Base-by-base conservation (phyloP, 2,888 invertebrate genomes). In the Geotrupes spiniger region DNA sequence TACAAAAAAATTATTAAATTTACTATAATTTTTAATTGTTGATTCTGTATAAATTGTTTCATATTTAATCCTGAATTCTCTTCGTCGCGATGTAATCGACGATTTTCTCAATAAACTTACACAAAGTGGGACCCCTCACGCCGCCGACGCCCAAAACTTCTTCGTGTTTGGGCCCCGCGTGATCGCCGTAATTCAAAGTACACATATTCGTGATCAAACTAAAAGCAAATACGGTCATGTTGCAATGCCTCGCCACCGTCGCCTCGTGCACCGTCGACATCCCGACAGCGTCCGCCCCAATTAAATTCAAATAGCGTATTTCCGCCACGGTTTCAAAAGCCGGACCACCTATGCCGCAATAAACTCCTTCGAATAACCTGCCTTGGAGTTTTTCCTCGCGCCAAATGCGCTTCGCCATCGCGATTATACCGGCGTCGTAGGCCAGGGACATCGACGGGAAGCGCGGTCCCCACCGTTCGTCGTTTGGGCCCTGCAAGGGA, bases 321-420 rank as follows among this genome's bases (percentile, higher is more conserved):
- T 99, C 98, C 0, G 97, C 93, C 0, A 96, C 91, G 0, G 97
- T 96, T 74, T 99, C 98, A 68, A 87, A 99, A 71, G 89, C 91
- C 0, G 98, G 98, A 0, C 98, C 98, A 1, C 92, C 93, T 10
- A 94, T 78, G 72, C 95, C 93, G 0, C 91, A 87, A 75, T 98
- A 99, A 5, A 98, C 92, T 1, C 98, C 99, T 65, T 93, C 90
- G 49, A 84, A 85, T 1, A 93, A 74, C 51, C 84, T 83, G 51
- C 86, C 76, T 5, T 78, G 78, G 15, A 92, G 82, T 2, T 84
- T 85, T 31, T 60, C 47, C 5, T 53, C 42, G 2, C 37, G 78
- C 6, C 85, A 85, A 10, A 90, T 73, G 71, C 83, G 74, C 58
- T 81, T 80, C 0, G 89, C 91, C 42, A 87, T 75, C 44, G 83